These are phyloP conservation scores for Eonycteris spelaea DNA, from an alignment of 2,113 vertebrate species.

Conservation along the genomic window DNA sequence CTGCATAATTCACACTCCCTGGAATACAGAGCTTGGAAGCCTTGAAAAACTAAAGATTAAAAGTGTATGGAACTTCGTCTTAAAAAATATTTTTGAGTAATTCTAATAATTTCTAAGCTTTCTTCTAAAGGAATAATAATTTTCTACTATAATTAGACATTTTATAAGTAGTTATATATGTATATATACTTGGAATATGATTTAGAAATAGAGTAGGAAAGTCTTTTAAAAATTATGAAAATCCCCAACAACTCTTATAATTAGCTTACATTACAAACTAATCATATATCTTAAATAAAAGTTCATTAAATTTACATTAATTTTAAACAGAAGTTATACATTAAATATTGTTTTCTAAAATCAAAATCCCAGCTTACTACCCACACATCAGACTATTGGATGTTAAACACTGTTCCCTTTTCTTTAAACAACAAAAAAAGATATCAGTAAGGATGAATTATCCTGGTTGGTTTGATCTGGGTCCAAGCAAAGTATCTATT, in stretches of 20 bases:
- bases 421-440: conserved; percentile 1
- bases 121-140: conserved; percentile 15
- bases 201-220: not conserved
- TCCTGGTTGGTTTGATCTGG: conserved; percentile 66
- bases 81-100: conserved; percentile 39
- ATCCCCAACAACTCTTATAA: conserved; percentile 19
- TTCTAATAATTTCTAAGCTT: not conserved
- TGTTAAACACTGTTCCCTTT: not conserved
- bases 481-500: conserved; percentile 76
- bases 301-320: not conserved
- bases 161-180: not conserved
- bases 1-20: not conserved
- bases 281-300: conserved; percentile 41
- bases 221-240: conserved; percentile 4
- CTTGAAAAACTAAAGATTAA: not conserved
- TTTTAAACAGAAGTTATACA: not conserved
- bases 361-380: conserved; percentile 1
- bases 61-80: not conserved
- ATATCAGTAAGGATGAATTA: conserved; percentile 21
- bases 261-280: conserved; percentile 30
- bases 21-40: not conserved
- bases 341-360: not conserved
- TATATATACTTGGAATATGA: not conserved
- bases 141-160: not conserved
- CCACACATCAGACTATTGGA: not conserved